phyloP scores from a whole-genome alignment of 2,113 vertebrate genomes.

The Ascaphus truei region DNA sequence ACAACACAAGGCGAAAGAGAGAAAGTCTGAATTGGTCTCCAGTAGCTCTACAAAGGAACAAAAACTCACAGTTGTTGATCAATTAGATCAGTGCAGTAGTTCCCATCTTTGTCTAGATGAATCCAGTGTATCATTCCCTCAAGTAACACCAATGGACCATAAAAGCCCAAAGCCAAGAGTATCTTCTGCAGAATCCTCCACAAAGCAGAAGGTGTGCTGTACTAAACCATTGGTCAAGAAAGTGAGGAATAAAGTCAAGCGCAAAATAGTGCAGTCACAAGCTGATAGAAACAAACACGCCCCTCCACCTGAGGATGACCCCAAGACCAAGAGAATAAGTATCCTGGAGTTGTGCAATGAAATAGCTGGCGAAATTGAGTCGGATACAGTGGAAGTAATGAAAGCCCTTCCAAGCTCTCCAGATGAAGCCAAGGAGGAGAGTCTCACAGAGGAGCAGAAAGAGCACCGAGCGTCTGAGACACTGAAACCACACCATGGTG shows the following conservation, averaged over 20 bases:
- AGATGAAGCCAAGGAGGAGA: slow-evolving; percentile 47
- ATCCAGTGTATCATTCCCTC: neutral
- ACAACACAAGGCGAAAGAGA: neutral
- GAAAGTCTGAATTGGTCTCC: neutral
- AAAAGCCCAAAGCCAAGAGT: neutral
- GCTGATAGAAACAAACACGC: slow-evolving; percentile 41
- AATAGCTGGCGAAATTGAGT: slow-evolving; percentile 95
- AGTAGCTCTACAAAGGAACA: neutral
- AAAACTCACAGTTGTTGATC: neutral
- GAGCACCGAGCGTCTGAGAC: slow-evolving; percentile 45
- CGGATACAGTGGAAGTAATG: slow-evolving; percentile 86
- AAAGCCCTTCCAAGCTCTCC: slow-evolving; percentile 58
- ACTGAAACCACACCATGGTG: slow-evolving; percentile 45
- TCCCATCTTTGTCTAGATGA: neutral
- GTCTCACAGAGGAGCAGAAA: slow-evolving; percentile 30
- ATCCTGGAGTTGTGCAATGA: slow-evolving; percentile 94
- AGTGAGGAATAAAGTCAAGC: slow-evolving; percentile 45
- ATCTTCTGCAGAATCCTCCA: neutral
- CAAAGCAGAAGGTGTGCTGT: slow-evolving; percentile 38
- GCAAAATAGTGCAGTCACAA: slow-evolving; percentile 44
- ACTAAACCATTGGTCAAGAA: slow-evolving; percentile 49
- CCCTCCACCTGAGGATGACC: slow-evolving; percentile 40
- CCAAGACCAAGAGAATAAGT: slow-evolving; percentile 78
- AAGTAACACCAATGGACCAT: neutral
- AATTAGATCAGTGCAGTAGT: neutral